A percentile compares a stretch with the other conserved stretches of the same genome.
Conservation (phyloP, 35 echinoderm and acorn worm species). For the Apostichopus californicus region DNA sequence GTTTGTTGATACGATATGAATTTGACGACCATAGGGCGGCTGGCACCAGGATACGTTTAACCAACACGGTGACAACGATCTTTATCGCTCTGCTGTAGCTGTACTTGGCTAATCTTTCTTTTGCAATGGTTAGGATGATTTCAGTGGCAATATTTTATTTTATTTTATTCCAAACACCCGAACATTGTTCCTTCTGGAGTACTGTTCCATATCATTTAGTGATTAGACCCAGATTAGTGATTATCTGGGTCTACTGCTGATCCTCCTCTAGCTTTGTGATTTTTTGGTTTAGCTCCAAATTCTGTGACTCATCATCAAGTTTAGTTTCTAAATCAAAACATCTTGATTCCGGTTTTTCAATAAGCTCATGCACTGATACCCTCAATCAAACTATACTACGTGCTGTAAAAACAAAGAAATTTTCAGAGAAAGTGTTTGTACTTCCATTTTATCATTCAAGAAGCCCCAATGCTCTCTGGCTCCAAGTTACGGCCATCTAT, state of each 20-base stretch:
- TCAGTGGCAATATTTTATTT: background rate
- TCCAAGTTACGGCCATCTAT: too few species aligned
- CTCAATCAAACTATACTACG: background rate
- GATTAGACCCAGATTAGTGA: background rate
- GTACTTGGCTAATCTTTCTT: background rate
- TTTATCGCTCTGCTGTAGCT: background rate
- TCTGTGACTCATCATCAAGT: too few species aligned
- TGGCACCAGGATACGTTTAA: background rate
- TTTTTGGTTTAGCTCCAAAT: background rate
- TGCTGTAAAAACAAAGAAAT: too few species aligned
- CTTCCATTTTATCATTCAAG: too few species aligned
- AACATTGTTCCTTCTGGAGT: background rate
- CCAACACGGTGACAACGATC: background rate
- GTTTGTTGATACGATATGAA: too few species aligned
- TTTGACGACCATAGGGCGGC: background rate
- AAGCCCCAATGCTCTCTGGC: too few species aligned
- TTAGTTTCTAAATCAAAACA: background rate
- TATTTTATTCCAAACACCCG: slow-evolving; percentile 1
- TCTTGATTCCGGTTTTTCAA: slow-evolving; percentile 12
- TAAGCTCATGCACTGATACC: background rate
- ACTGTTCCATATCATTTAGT: slow-evolving; percentile 42
- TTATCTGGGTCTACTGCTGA: background rate
- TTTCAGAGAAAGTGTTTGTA: too few species aligned
- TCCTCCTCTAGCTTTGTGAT: background rate
- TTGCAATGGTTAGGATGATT: background rate